Percentiles rank a stretch among this genome's conserved stretches.
Conservation (phyloP, 2,113 vertebrate genomes). For the Heteronetta atricapilla region DNA sequence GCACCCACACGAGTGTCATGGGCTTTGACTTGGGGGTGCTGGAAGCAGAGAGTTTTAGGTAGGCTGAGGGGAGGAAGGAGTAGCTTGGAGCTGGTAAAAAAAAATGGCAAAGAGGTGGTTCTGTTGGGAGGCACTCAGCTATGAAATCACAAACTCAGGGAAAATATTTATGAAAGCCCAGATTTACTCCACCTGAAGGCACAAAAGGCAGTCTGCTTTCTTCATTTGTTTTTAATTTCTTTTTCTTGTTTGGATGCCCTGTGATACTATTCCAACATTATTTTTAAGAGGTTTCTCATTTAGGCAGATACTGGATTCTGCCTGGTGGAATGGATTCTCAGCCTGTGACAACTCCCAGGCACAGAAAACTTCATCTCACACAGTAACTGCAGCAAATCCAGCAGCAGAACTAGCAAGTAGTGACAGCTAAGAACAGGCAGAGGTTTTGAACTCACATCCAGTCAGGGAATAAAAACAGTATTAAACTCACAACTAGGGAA, state of each 20-base stretch:
- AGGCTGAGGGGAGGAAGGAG: neutral
- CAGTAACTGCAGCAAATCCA: neutral
- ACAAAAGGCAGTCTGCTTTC: slow-evolving; percentile 6
- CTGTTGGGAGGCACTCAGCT: neutral
- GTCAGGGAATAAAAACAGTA: neutral
- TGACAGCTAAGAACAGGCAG: neutral
- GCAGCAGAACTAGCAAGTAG: neutral
- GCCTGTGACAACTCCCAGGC: neutral
- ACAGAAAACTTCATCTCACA: neutral
- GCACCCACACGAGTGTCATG: neutral
- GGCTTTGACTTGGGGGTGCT: neutral
- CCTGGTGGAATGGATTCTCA: neutral
- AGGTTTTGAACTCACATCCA: neutral
- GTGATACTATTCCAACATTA: slow-evolving; percentile 5
- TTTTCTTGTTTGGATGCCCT: slow-evolving; percentile 41
- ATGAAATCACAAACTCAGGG: neutral
- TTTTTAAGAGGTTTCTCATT: slow-evolving; percentile 10
- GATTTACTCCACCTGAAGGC: slow-evolving; percentile 38
- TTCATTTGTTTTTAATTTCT: slow-evolving; percentile 10
- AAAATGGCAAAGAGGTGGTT: slow-evolving; percentile 3
- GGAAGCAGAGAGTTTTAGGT: neutral
- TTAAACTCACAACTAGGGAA: neutral
- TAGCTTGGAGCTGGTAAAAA: slow-evolving; percentile 11
- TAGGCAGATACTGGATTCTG: neutral
- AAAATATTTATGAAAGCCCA: slow-evolving; percentile 17